Evolutionary conservation across 2,797 vertebrate species (phyloP), one percentile per base, ranked within the genome.

Genomic region (Lycodopsis pacificus): DNA sequence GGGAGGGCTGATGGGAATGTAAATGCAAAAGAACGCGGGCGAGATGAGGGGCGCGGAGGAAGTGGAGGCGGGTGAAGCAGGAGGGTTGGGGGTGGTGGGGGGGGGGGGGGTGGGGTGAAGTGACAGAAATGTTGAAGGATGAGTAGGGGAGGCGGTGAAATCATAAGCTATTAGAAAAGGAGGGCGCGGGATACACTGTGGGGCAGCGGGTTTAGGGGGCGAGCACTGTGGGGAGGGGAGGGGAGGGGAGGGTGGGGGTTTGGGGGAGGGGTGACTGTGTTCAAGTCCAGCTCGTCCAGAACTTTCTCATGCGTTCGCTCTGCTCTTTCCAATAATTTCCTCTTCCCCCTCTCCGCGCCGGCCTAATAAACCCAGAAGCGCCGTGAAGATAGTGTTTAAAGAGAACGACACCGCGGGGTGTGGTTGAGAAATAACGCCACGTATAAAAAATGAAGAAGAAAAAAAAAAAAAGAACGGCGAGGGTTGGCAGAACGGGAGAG

Each of bases 121-220:
- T 88, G 90, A 88, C 86, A 92, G 89, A 90, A 86, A 91, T 89
- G 82, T 81, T 86, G 85, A 91, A 83, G 77, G 88, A 91, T 90
- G 86, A 87, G 82, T 75, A 44, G 58, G 58, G 61, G 65, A 84
- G 73, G 85, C 56, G 5, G 77, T 62, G 73, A 88, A 89, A 91
- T 92, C 89, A 87, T 83, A 79, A 87, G 74, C 81, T 84, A 76
- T 80, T 83, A 86, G 88, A 88, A 88, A 89, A 32, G 77, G 25
- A 86, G 75, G 68, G 76, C 81, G 84, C 68, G 70, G 79, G 76
- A 40, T 80, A 70, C 78, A 74, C 74, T 42, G 10, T 4, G 59
- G 59, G 51, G 68, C 73, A 67, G 69, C 40, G n/a, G 54, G 69
- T 67, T 27, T 19, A 5, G 38, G 72, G 67, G 76, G 44, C 34